Evolutionary conservation across 2,113 vertebrate species (phyloP), one percentile per base, ranked within the genome.

Genomic region (Gopherus flavomarginatus): DNA sequence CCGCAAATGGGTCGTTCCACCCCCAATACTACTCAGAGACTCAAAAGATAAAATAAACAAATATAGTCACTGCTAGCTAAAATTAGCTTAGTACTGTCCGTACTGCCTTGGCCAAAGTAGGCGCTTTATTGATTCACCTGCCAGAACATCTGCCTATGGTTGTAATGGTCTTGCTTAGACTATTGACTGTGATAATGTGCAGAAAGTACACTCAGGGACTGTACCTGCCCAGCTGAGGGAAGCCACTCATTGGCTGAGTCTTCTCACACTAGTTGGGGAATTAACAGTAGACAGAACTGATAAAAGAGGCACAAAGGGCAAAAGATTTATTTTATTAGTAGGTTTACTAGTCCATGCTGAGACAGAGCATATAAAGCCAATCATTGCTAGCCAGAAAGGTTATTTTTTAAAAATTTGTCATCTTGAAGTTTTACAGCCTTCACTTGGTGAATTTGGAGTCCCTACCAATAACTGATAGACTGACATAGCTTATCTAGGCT

Each of bases 401-500:
- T 87, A 24, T 91, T 47, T 22, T 38, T 72, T 22, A 2, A 11
- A 79, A 83, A 24, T 79, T 88, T 87, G 91, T 92, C 57, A 79
- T 83, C 89, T 90, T 90, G 82, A 93, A 54, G 11, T 52, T 85
- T 95, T 90, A 50, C 65, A 86, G 42, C 62, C 22, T 92, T 81
- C 72, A 94, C 80, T 94, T 44, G 53, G 79, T 81, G 92, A 92
- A 92, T 92, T 93, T 86, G 57, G 86, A 87, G 7, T 85, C 65
- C 53, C 35, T 83, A 19, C 35, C 84, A 4, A 31, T 83, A 87
- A 81, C 62, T 88, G 72, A 90, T 80, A 89, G 81, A 79, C 47
- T 90, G 81, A 13, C 38, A 22, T 87, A 54, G 86, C 88, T 92
- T 69, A 88, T 44, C n/a, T 52, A 92, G 50, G 92, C 47, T 19